A percentile compares a stretch with the other conserved stretches of the same genome.
phyloP scores from a whole-genome alignment of 1,140 invertebrate species.

The Trachymyrmex septentrionalis region DNA sequence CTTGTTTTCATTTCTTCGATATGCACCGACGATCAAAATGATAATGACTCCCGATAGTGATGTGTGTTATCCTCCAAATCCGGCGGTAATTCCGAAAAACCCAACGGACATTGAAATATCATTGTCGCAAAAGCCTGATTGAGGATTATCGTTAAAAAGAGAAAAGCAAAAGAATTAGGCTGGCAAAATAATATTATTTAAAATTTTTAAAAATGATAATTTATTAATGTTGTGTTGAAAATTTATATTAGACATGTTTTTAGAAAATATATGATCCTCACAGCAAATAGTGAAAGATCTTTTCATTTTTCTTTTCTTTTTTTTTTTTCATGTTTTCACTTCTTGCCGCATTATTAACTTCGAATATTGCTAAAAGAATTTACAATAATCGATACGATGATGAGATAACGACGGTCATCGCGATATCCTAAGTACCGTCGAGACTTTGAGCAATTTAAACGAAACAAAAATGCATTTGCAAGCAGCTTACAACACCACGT shows the following conservation, averaged over 20 bases:
- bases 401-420: not conserved
- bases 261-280: not conserved
- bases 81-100: not conserved
- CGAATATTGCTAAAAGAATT: not conserved
- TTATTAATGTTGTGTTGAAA: not conserved
- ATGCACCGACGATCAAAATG: not conserved
- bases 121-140: not conserved
- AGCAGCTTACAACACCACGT: not conserved
- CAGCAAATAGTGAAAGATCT: not conserved
- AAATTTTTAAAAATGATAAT: not conserved
- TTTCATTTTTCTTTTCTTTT: not conserved
- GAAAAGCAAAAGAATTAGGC: not conserved
- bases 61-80: not conserved
- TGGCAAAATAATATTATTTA: not conserved
- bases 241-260: not conserved
- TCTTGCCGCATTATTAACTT: not conserved
- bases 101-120: not conserved
- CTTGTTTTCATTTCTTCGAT: conserved; percentile 35
- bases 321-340: not conserved
- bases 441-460: not conserved
- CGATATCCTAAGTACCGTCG: not conserved
- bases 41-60: not conserved
- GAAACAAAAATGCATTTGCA: not conserved
- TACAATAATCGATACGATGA: conserved; percentile 1
- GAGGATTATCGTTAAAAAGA: not conserved